phyloP scores from a whole-genome alignment of 2,888 invertebrate species.

The Tetheella fluctuosa region DNA sequence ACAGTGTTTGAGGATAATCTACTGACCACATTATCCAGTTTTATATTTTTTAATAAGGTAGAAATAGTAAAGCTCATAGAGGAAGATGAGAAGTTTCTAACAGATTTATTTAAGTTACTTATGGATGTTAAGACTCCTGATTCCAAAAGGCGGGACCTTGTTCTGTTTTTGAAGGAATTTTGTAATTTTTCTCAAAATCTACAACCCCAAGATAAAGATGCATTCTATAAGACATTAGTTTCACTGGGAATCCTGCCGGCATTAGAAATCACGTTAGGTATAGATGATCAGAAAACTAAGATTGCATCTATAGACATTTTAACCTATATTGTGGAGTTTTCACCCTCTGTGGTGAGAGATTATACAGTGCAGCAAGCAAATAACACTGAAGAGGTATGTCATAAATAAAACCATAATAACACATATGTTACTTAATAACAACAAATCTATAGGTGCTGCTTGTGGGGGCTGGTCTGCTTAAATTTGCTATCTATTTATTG shows the following conservation, averaged over 20 bases:
- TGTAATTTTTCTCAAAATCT: conserved; percentile 99
- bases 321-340: conserved; percentile 99
- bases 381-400: conserved; percentile 92
- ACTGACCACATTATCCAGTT: conserved; percentile 98
- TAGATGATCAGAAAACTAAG: conserved; percentile 97
- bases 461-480: too few species aligned
- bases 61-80: conserved; percentile 99
- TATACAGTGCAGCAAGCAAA: conserved; percentile 97
- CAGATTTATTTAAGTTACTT: conserved; percentile 96
- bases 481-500: too few species aligned
- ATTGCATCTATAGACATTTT: conserved; percentile 99
- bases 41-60: conserved; percentile 99
- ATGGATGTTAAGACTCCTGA: conserved; percentile 95
- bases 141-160: conserved; percentile 94
- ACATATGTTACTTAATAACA: too few species aligned
- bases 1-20: conserved; percentile 99
- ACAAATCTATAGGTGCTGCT: too few species aligned
- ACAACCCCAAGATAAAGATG: conserved; percentile 98
- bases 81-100: conserved; percentile 98
- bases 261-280: conserved; percentile 94
- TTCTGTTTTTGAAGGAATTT: conserved; percentile 99
- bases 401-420: conserved; percentile 14
- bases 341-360: conserved; percentile 98
- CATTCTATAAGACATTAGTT: conserved; percentile 97
- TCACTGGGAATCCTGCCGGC: conserved; percentile 94